A percentile compares a stretch with the other conserved stretches of the same genome.
These are phyloP conservation scores for Anastrepha obliqua DNA, from an alignment of 1,140 invertebrate species.

Conservation along the genomic window DNA sequence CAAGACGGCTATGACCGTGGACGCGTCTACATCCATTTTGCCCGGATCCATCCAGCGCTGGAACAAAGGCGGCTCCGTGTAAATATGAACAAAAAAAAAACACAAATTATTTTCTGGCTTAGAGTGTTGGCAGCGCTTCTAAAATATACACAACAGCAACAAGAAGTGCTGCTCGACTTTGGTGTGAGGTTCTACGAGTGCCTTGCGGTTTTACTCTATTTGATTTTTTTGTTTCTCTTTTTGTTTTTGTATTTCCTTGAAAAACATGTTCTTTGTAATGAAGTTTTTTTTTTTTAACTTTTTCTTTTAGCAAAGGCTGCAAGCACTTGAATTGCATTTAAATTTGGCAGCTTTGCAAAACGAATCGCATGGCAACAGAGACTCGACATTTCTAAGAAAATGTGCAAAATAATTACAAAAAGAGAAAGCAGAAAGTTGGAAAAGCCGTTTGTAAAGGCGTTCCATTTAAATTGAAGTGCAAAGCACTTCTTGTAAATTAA, in stretches of 20 bases:
- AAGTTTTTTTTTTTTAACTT: background rate
- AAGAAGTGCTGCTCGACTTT: background rate
- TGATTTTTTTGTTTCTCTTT: background rate
- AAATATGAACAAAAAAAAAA: slow-evolving; percentile 29
- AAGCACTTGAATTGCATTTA: slow-evolving; percentile 48
- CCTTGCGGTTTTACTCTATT: background rate
- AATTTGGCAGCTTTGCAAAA: slow-evolving; percentile 36
- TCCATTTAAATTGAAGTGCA: slow-evolving; percentile 35
- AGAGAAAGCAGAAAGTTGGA: background rate
- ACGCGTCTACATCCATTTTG: background rate
- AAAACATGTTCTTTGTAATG: too few species aligned
- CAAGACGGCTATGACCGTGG: background rate
- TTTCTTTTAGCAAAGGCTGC: background rate
- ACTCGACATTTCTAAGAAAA: slow-evolving; percentile 3
- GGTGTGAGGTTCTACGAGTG: background rate
- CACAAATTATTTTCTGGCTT: slow-evolving; percentile 47
- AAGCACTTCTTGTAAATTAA: slow-evolving; percentile 6
- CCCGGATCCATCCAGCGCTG: background rate
- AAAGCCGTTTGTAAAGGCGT: background rate
- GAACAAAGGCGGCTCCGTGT: slow-evolving; percentile 13
- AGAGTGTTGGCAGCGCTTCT: slow-evolving; percentile 2
- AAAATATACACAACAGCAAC: slow-evolving; percentile 19
- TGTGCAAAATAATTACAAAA: slow-evolving; percentile 26
- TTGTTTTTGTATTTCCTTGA: background rate
- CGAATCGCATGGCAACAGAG: slow-evolving; percentile 12